A percentile compares a stretch with the other conserved stretches of the same genome.
phyloP scores from a whole-genome alignment of 2,797 vertebrate genomes.

The Cephalopachus bancanus region DNA sequence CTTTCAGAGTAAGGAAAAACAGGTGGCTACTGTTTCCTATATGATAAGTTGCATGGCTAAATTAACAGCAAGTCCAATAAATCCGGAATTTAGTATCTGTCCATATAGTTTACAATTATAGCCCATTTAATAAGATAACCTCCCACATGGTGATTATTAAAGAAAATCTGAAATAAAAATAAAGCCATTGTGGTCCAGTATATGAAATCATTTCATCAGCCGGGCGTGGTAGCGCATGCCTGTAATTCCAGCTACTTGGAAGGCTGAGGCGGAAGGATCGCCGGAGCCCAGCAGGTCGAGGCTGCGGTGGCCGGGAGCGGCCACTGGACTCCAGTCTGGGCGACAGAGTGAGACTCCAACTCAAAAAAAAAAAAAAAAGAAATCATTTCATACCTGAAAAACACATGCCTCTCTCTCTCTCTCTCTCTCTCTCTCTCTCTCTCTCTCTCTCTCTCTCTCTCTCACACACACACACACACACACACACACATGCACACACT shows the following conservation, averaged over 20 bases:
- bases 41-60: conserved; percentile 9
- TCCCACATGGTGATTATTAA: neutral
- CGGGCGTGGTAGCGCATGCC: too few species aligned
- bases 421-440: too few species aligned
- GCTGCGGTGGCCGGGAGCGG: too few species aligned
- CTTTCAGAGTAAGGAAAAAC: conserved; percentile 29
- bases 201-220: neutral
- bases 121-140: neutral
- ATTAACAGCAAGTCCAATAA: neutral
- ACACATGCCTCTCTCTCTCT: neutral
- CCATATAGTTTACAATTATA: conserved; percentile 1
- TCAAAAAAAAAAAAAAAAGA: too few species aligned
- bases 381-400: neutral
- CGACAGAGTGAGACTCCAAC: too few species aligned
- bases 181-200: neutral
- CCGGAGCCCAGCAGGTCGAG: too few species aligned
- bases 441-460: neutral
- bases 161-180: neutral
- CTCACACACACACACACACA: neutral
- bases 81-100: neutral
- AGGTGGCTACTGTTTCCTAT: neutral
- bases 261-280: too few species aligned
- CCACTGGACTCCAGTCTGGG: too few species aligned
- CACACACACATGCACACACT: neutral
- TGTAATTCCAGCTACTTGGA: too few species aligned